These are phyloP conservation scores for Brachirus orientalis DNA, from an alignment of 2,113 vertebrate species.

Conservation along the genomic window DNA sequence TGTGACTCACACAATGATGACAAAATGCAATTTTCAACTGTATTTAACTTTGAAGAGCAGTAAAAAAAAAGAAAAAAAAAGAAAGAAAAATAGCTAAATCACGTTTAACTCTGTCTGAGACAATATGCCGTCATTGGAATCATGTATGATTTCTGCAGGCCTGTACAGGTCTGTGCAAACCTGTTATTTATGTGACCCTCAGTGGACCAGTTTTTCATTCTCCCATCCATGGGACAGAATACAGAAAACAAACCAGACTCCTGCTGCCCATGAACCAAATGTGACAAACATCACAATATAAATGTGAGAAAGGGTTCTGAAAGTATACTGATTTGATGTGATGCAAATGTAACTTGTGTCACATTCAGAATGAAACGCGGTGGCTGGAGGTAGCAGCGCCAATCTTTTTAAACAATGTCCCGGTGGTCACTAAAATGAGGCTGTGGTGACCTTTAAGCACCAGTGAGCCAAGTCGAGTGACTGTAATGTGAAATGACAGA, in stretches of 20 bases:
- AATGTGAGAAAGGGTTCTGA: conserved; percentile 16
- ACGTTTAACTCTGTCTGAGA: background rate
- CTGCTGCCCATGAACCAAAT: background rate
- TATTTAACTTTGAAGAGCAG: conserved; percentile 12
- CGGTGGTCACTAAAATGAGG: conserved; percentile 28
- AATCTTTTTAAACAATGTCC: conserved; percentile 60
- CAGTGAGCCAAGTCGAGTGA: conserved; percentile 59
- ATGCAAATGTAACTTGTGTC: conserved; percentile 6
- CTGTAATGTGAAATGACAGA: conserved; percentile 74
- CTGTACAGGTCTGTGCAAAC: conserved; percentile 3
- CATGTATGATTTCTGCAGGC: conserved; percentile 4
- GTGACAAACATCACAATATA: conserved; percentile 1
- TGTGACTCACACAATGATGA: conserved; percentile 8
- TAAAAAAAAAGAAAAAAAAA: too few species aligned
- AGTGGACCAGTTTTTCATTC: background rate
- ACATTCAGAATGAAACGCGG: conserved; percentile 23
- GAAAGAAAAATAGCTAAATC: conserved; percentile 1
- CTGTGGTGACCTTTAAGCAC: conserved; percentile 60
- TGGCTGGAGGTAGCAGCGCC: conserved; percentile 27
- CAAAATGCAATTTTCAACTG: conserved; percentile 17
- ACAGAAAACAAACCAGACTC: background rate
- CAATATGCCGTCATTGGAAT: background rate
- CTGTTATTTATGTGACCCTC: conserved; percentile 9
- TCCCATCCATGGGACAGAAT: conserved; percentile 1
- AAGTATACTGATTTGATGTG: background rate